Base-by-base conservation (phyloP, 2,113 vertebrate species). In the Ahaetulla prasina region DNA sequence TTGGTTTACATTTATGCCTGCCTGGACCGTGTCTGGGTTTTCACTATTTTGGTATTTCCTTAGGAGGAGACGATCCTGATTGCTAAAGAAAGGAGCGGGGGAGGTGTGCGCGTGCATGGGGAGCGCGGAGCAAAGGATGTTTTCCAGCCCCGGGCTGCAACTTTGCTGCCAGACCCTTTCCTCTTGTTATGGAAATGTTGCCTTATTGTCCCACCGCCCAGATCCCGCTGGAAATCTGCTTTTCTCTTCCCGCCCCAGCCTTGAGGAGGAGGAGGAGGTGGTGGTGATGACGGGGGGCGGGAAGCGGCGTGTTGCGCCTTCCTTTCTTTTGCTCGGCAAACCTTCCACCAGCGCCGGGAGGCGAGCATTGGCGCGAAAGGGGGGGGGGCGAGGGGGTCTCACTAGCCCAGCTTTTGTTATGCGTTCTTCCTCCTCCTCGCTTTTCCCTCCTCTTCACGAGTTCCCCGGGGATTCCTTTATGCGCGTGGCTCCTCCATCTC, bases 381-480 rank as follows among this genome's bases (percentile, higher is more conserved):
- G n/a, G 53, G 43, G 57, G 22, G n/a, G 63, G 52, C 12, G 50
- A 3, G 91, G 49, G 57, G 54, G 68, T 35, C 68, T 80, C 87
- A 94, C 93, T 18, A 53, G 25, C 53, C 2, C 14, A 68, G 85
- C 68, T 57, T 95, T 95, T 94, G 94, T 96, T 96, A 89, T 63
- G 27, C 85, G 57, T 85, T 91, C n/a, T 68, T 2, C 35, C 8
- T 52, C 14, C 50, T 1, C 1, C 47, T 49, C 25, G 45, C 25
- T 27, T 49, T 49, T 16, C 30, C 49, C 27, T 84, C 45, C 23
- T 8, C n/a, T 22, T 30, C 43, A 35, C 45, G 30, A 85, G 68
- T 60, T 50, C 68, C 63, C 45, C 20, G 12, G 39, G 87, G 43
- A 22, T 39, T 49, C 68, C 23, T 84, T 53, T n/a, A 80, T 54